Evolutionary conservation across 2,113 vertebrate species (phyloP).

Genomic region (Smithornis capensis): DNA sequence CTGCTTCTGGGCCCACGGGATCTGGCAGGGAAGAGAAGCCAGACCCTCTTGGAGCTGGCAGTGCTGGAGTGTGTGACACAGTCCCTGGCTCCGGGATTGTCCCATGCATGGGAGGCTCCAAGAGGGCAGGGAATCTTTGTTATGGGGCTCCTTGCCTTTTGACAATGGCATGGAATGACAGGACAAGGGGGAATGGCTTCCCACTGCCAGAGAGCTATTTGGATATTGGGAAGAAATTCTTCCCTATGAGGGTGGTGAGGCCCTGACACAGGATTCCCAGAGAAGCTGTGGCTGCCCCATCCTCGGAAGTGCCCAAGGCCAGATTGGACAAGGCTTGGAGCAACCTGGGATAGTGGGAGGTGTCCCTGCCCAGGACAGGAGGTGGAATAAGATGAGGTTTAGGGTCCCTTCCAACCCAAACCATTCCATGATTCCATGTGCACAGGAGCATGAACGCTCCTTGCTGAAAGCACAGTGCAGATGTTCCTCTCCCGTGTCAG

Average conservation of each 20-base stretch:
- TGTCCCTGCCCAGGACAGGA: not conserved
- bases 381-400: fast-evolving
- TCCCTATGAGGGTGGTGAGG: fast-evolving
- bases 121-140: not conserved
- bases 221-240: not conserved
- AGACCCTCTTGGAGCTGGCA: not conserved
- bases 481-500: fast-evolving
- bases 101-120: not conserved
- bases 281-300: not conserved
- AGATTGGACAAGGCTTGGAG: not conserved
- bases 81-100: not conserved
- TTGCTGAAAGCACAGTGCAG: fast-evolving
- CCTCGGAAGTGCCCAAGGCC: not conserved
- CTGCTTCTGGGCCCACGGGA: not conserved
- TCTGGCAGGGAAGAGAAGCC: not conserved
- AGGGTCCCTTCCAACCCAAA: not conserved
- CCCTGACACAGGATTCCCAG: not conserved
- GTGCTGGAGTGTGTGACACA: fast-evolving
- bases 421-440: not conserved
- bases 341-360: not conserved
- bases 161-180: not conserved
- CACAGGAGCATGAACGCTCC: not conserved
- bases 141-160: not conserved
- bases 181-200: not conserved
- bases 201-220: fast-evolving